Base-by-base conservation (phyloP, 2,888 invertebrate genomes). In the Drosophila nigricruria region DNA sequence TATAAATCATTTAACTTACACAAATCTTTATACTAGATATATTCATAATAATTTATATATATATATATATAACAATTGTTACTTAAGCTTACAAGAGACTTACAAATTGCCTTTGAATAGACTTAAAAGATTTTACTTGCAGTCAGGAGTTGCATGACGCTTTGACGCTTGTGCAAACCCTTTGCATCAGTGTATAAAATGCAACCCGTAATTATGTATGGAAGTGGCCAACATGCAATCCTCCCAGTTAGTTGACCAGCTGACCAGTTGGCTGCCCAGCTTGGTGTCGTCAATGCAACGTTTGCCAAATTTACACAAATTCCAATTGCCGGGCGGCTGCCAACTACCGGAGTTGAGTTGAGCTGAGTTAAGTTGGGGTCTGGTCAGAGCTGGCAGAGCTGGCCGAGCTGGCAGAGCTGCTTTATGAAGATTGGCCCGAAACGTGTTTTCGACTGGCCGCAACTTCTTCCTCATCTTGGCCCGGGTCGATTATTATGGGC, bases 401-500 rank as follows among this genome's bases (percentile, higher is more conserved):
- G n/a, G n/a, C n/a, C n/a, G n/a, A n/a, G n/a, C n/a, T n/a, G 16
- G 58, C 57, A 27, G 9, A 12, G 45, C 62, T 77, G 67, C 58
- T 70, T 77, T 73, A 70, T 73, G 76, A 76, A 76, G 77, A 76
- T 77, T 77, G 67, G 70, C 53, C 67, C 67, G 82, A 81, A 90
- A 90, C 89, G 85, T 89, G 89, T 89, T 88, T 90, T 77, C 18
- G 63, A 56, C 78, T 76, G 85, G 83, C 81, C 91, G 49, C 61
- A 49, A 71, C 63, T 61, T 58, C 64, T 34, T 40, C 66, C 9
- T 16, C 52, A 14, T 36, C 45, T 61, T 32, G 43, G 57, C 47
- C 47, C 52, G 57, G 85, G 81, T 82, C 90, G 79, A 87, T 91
- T 91, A 91, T 91, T 91, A 91, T 90, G 91, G 86, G 84, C 91